phyloP scores from a whole-genome alignment of 2,888 invertebrate species.

The Microctonus hyperodae region DNA sequence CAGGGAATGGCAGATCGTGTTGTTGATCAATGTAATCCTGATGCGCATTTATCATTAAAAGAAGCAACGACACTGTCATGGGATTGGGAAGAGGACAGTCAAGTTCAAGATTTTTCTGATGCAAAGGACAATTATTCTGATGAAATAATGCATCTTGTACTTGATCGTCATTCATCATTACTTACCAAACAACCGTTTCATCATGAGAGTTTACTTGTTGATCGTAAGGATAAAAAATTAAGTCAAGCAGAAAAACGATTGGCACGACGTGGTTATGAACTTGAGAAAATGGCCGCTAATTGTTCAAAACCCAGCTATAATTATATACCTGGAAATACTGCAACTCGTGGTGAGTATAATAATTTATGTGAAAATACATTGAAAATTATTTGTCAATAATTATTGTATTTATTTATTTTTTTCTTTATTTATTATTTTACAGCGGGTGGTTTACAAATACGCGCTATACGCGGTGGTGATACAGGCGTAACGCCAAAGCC shows the following conservation, averaged over 20 bases:
- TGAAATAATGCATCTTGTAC: constrained; percentile 75
- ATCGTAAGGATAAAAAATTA: constrained; percentile 92
- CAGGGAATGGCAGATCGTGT: constrained; percentile 98
- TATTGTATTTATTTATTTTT: constrained; percentile 40
- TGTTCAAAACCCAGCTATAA: constrained; percentile 68
- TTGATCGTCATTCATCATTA: constrained; percentile 70
- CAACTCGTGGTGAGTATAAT: constrained; percentile 55
- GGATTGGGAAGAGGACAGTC: constrained; percentile 87
- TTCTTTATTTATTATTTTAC: constrained; percentile 31
- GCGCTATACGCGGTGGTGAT: constrained; percentile 68
- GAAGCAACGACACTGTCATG: constrained; percentile 90
- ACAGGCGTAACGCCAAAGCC: constrained; percentile 71
- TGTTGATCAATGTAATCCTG: constrained; percentile 97
- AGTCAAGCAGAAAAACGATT: constrained; percentile 92
- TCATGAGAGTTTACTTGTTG: constrained; percentile 93
- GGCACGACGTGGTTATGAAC: constrained; percentile 91
- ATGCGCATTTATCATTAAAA: constrained; percentile 89
- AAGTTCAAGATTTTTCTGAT: constrained; percentile 76
- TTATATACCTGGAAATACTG: constrained; percentile 61
- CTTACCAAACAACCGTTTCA: constrained; percentile 90
- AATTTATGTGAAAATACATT: no score
- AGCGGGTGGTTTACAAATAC: constrained; percentile 65
- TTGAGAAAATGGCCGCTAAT: constrained; percentile 87
- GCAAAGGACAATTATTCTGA: constrained; percentile 81
- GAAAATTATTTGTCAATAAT: no score